A percentile compares a stretch with the other conserved stretches of the same genome.
phyloP scores from a whole-genome alignment of 2,888 invertebrate species.

The Cephalotes varians region DNA sequence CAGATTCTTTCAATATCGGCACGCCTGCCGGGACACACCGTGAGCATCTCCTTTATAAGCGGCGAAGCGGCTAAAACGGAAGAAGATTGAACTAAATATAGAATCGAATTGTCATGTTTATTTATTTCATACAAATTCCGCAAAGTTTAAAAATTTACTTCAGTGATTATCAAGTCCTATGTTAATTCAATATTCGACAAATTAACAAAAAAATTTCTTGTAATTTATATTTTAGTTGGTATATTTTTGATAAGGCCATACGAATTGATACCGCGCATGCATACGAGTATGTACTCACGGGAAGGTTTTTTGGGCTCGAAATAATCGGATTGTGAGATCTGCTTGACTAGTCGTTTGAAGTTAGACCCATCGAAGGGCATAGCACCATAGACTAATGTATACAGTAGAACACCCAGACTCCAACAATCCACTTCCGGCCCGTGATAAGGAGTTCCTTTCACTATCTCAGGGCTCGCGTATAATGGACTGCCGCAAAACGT shows the following conservation, averaged over 20 bases:
- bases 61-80: conserved; percentile 93
- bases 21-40: conserved; percentile 95
- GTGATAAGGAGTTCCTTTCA: conserved; percentile 97
- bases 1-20: conserved; percentile 98
- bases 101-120: not conserved
- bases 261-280: not conserved
- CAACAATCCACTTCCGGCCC: conserved; percentile 98
- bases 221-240: not conserved
- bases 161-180: not conserved
- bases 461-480: conserved; percentile 99
- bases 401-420: conserved; percentile 98
- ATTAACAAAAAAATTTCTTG: conserved; percentile 3
- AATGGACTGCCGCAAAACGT: conserved; percentile 99
- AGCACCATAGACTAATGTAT: conserved; percentile 99
- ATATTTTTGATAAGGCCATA: not conserved
- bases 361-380: conserved; percentile 99
- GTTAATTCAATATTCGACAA: not conserved
- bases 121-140: not conserved
- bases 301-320: conserved; percentile 98
- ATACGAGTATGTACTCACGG: conserved; percentile 87
- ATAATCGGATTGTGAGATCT: conserved; percentile 99
- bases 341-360: conserved; percentile 98
- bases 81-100: not conserved
- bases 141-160: not conserved
- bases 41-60: conserved; percentile 97